Evolutionary conservation across 2,888 invertebrate genomes (phyloP).

Genomic region (Amiota minor): DNA sequence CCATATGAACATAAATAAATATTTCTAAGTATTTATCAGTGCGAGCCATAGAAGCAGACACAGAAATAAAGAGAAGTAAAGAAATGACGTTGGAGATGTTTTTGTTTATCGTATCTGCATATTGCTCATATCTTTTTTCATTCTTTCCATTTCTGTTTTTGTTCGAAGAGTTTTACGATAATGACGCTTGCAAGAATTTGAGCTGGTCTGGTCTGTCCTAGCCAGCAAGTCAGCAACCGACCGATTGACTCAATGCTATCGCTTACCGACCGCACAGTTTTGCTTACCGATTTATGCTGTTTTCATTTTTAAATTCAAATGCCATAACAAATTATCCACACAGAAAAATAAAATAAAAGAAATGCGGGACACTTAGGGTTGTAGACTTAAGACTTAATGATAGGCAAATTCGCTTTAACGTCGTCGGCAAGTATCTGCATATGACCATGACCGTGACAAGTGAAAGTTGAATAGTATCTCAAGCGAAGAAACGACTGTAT

Average conservation of each 20-base stretch:
- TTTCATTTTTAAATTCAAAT: constrained; percentile 61
- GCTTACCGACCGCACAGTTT: neutral
- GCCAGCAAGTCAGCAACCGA: neutral
- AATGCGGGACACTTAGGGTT: constrained; percentile 20
- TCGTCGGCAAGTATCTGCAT: neutral
- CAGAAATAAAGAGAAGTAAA: neutral
- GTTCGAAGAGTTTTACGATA: neutral
- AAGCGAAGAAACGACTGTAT: too few species aligned
- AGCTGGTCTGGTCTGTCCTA: neutral
- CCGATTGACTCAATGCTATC: neutral
- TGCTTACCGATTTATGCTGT: constrained; percentile 12
- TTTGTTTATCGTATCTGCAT: neutral
- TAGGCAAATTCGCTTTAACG: neutral
- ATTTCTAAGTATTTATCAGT: neutral
- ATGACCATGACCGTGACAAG: constrained; percentile 64
- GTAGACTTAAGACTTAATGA: neutral
- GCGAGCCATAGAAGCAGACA: neutral
- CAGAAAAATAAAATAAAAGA: constrained; percentile 26
- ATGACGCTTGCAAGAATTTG: neutral
- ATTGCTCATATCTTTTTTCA: constrained; percentile 1
- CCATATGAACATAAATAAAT: neutral
- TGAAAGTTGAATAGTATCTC: constrained; percentile 49
- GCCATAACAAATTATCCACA: constrained; percentile 58
- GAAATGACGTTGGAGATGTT: neutral
- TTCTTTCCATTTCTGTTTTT: neutral